These are phyloP conservation scores for Ammodytes marinus DNA, from an alignment of 2,113 vertebrate species.

Conservation along the genomic window DNA sequence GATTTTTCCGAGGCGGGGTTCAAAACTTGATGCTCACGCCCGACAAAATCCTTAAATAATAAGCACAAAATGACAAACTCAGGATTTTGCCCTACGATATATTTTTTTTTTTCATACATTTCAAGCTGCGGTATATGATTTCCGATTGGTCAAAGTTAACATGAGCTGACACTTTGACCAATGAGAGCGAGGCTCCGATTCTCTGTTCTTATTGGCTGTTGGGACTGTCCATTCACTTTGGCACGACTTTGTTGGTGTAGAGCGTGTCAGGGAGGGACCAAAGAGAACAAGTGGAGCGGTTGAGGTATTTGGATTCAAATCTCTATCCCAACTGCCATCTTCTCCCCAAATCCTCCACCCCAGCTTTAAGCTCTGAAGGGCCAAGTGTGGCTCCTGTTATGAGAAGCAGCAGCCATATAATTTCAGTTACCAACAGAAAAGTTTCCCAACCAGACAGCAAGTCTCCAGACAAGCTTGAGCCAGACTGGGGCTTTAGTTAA, in stretches of 20 bases:
- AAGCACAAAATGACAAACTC: not conserved
- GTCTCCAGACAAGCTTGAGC: not conserved
- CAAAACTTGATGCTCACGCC: not conserved
- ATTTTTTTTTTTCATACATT: too few relatives aligned
- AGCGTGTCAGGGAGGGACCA: too few relatives aligned
- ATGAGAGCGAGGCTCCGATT: too few relatives aligned
- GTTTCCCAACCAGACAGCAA: not conserved
- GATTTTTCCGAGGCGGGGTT: not conserved
- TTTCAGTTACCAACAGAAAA: not conserved
- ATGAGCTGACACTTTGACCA: too few relatives aligned
- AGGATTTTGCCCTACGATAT: not conserved
- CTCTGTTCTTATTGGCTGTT: too few relatives aligned
- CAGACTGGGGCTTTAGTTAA: constrained; percentile 2
- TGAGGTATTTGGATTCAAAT: too few relatives aligned
- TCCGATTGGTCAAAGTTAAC: too few relatives aligned
- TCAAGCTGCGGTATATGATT: too few relatives aligned
- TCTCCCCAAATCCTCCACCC: too few relatives aligned
- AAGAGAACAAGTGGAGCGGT: too few relatives aligned
- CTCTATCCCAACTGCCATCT: too few relatives aligned
- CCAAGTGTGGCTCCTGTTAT: not conserved
- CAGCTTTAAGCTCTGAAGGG: not conserved
- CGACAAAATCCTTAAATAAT: not conserved
- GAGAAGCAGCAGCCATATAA: not conserved
- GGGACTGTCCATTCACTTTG: not conserved
- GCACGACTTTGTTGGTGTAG: too few relatives aligned